These are phyloP conservation scores for Melanerpes formicivorus DNA, from an alignment of 2,113 vertebrate genomes.

Conservation along the genomic window DNA sequence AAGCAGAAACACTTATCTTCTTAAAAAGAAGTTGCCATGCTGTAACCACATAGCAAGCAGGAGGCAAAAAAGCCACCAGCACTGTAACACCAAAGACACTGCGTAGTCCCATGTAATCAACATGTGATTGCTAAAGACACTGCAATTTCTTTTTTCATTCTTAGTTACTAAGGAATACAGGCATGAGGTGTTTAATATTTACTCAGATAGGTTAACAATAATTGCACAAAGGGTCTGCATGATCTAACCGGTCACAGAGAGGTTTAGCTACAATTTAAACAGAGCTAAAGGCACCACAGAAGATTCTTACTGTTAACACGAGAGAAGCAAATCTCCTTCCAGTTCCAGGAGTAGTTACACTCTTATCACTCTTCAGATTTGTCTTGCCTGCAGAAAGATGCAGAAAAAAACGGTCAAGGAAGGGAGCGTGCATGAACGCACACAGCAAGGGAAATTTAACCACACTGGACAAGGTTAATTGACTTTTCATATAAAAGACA, in stretches of 20 bases:
- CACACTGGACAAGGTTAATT: background rate
- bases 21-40: background rate
- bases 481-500: background rate
- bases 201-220: background rate
- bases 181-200: rapidly evolving
- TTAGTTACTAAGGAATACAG: background rate
- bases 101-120: background rate
- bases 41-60: background rate
- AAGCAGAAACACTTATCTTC: rapidly evolving
- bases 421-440: rapidly evolving
- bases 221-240: background rate
- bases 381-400: background rate
- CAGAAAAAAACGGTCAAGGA: background rate
- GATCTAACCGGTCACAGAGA: background rate
- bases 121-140: rapidly evolving
- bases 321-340: constrained; percentile 43
- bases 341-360: constrained; percentile 4
- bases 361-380: constrained; percentile 25
- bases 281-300: background rate
- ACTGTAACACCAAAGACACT: background rate
- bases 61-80: background rate
- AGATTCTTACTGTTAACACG: constrained; percentile 50
- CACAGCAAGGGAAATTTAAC: background rate
- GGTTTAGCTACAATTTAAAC: background rate
- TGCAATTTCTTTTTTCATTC: background rate